A percentile compares a stretch with the other conserved stretches of the same genome.
Evolutionary conservation across 2,797 vertebrate species (phyloP).

Genomic region (Silurus aristotelis): DNA sequence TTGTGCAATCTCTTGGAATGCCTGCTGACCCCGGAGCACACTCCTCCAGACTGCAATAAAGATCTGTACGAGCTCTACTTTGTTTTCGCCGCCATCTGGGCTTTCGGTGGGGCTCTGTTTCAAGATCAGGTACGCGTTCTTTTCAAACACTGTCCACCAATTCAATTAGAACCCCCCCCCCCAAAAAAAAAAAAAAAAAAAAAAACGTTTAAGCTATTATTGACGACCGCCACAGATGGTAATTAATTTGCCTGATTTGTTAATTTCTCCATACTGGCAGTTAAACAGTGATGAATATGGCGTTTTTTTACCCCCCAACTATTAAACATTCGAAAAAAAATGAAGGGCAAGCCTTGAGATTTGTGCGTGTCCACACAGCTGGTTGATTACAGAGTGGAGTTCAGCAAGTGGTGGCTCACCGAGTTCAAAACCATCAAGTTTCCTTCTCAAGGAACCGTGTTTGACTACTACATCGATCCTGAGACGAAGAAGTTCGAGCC

Average conservation of each 20-base stretch:
- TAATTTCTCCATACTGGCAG: conserved; percentile 26
- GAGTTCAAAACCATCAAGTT: conserved; percentile 96
- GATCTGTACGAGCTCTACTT: conserved; percentile 95
- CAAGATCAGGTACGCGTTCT: conserved; percentile 86
- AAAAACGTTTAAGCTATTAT: not conserved
- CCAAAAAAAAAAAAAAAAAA: not conserved
- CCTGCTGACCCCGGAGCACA: conserved; percentile 84
- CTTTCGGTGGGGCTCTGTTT: conserved; percentile 90
- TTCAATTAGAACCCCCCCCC: not conserved
- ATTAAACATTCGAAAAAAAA: conserved; percentile 10
- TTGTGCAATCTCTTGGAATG: conserved; percentile 91
- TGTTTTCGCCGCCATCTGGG: conserved; percentile 93
- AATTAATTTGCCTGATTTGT: conserved; percentile 38
- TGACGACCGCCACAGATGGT: conserved; percentile 35
- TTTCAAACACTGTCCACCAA: not conserved
- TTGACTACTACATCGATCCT: conserved; percentile 91
- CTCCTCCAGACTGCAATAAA: conserved; percentile 85
- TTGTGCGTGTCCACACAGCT: conserved; percentile 72
- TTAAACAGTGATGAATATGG: conserved; percentile 9
- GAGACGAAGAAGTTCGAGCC: conserved; percentile 91
- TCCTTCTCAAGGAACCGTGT: conserved; percentile 90
- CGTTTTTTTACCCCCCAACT: not conserved
- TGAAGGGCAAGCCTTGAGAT: conserved; percentile 7
- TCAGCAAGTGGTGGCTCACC: conserved; percentile 96
- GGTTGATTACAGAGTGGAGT: conserved; percentile 89